phyloP scores from a whole-genome alignment of 2,797 vertebrate species.

The Anguilla obscura region DNA sequence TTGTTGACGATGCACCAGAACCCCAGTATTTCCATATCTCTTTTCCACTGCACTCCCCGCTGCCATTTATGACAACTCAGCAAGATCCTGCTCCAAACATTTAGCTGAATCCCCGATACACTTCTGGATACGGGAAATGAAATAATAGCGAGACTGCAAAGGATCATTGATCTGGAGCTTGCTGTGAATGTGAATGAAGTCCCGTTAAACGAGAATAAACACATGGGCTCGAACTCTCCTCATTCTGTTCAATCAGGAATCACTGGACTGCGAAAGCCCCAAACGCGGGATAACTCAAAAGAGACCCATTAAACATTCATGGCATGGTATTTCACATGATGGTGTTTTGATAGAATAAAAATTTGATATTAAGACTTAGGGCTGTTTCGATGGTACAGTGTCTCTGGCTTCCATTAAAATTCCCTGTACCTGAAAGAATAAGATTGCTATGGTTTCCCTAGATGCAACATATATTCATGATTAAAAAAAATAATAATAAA shows the following conservation, averaged over 20 bases:
- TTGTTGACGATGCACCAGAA: not conserved
- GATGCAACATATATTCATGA: not conserved
- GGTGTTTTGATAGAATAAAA: not conserved
- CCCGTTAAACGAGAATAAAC: conserved; percentile 59
- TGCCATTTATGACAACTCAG: conserved; percentile 56
- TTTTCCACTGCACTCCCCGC: not conserved
- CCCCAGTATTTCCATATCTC: not conserved
- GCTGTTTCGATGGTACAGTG: not conserved
- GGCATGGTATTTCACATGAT: not conserved
- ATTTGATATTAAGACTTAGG: not conserved
- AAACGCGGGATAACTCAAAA: not conserved
- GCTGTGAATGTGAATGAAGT: conserved; percentile 68
- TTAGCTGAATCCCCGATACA: conserved; percentile 58
- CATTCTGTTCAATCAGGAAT: conserved; percentile 15
- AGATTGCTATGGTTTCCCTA: not conserved
- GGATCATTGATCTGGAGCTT: conserved; percentile 63
- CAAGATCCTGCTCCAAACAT: conserved; percentile 58
- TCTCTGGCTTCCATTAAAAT: not conserved
- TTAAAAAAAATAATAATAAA: too few relatives aligned
- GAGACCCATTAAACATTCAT: conserved; percentile 15
- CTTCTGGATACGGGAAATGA: conserved; percentile 62
- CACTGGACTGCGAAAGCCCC: not conserved
- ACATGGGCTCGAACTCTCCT: conserved; percentile 46
- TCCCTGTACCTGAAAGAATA: not conserved
- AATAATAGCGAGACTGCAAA: conserved; percentile 61